These are phyloP conservation scores for Mesocentrotus franciscanus DNA, from an alignment of 53 echinoderm and acorn worm genomes.

Conservation along the genomic window DNA sequence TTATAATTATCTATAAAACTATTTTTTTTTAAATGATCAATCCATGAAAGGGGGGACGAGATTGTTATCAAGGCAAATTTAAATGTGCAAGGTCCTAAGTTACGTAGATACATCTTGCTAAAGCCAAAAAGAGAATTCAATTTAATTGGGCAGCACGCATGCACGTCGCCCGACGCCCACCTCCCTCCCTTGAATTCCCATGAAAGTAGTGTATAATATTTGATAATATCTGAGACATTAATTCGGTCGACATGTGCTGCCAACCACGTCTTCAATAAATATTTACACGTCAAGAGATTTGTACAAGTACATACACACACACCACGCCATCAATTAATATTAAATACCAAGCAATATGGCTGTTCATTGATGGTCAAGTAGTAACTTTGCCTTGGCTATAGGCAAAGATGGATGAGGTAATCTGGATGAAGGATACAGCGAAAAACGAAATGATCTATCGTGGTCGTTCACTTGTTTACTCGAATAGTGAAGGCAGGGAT, in stretches of 20 bases:
- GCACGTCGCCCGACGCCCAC: too few relatives aligned
- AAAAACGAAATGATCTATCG: constrained; percentile 6
- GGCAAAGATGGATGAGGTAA: background rate
- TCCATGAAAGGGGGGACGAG: too few relatives aligned
- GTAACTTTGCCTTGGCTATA: background rate
- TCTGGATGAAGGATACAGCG: background rate
- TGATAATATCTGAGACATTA: background rate
- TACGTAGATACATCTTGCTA: background rate
- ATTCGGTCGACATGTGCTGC: constrained; percentile 44
- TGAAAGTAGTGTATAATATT: too few relatives aligned
- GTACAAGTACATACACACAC: constrained; percentile 38
- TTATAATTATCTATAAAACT: too few relatives aligned
- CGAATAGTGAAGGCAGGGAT: background rate
- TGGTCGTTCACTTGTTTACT: too few relatives aligned
- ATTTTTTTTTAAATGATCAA: too few relatives aligned
- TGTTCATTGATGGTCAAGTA: background rate
- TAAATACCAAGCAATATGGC: background rate
- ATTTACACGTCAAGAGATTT: constrained; percentile 19
- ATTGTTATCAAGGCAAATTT: too few relatives aligned
- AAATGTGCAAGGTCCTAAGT: background rate
- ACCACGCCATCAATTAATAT: constrained; percentile 32
- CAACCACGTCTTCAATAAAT: constrained; percentile 44
- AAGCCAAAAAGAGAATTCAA: background rate
- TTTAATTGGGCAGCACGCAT: background rate
- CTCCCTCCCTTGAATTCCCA: too few relatives aligned